Evolutionary conservation across 2,888 invertebrate species (phyloP).

Genomic region (Sphaerophoria rueppellii): DNA sequence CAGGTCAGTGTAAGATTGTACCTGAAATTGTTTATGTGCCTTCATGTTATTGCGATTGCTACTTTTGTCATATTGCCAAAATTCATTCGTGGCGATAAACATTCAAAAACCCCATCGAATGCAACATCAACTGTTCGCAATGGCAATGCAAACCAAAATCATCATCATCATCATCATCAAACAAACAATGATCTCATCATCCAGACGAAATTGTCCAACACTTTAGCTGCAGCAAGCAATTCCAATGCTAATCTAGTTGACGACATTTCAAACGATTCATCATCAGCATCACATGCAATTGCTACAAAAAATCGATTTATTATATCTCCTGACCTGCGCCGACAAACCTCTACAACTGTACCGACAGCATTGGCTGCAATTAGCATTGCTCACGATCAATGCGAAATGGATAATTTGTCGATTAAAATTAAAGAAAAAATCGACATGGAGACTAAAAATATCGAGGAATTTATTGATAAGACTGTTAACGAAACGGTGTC

Average conservation of each 20-base stretch:
- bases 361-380: constrained; percentile 79
- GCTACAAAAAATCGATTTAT: constrained; percentile 32
- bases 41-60: constrained; percentile 81
- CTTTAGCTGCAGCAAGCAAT: not conserved
- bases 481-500: constrained; percentile 82
- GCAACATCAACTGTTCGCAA: constrained; percentile 41
- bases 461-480: constrained; percentile 83
- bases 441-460: constrained; percentile 81
- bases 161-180: constrained; percentile 37
- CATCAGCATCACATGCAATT: constrained; percentile 15
- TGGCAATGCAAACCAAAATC: constrained; percentile 33
- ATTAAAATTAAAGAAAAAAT: constrained; percentile 81
- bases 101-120: constrained; percentile 59
- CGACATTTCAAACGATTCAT: constrained; percentile 7
- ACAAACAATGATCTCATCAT: constrained; percentile 58
- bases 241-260: constrained; percentile 1
- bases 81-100: constrained; percentile 79
- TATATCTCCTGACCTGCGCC: constrained; percentile 14
- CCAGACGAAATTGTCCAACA: constrained; percentile 26
- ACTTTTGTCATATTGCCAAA: constrained; percentile 81
- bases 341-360: constrained; percentile 52
- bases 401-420: constrained; percentile 82
- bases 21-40: constrained; percentile 83
- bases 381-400: constrained; percentile 81
- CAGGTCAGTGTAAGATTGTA: constrained; percentile 84